Percentiles rank a stretch among this genome's conserved stretches.
Evolutionary conservation across 2,888 invertebrate genomes (phyloP).

Genomic region (Arenicola marina): DNA sequence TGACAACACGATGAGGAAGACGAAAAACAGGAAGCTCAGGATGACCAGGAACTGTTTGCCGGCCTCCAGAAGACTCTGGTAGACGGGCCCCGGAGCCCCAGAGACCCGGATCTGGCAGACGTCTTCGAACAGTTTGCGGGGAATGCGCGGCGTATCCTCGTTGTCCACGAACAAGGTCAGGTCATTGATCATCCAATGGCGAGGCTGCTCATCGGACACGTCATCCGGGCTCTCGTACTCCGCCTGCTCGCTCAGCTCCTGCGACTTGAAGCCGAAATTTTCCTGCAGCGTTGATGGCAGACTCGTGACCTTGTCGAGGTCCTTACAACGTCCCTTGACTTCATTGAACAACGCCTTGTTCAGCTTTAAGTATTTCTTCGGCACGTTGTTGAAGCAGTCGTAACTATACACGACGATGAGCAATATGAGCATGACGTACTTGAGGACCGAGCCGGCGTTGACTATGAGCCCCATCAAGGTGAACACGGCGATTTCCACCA

Average conservation of each 20-base stretch:
- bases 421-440: constrained; percentile 56
- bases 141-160: constrained; percentile 57
- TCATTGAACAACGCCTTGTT: constrained; percentile 54
- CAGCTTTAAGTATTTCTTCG: constrained; percentile 56
- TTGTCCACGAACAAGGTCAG: constrained; percentile 55
- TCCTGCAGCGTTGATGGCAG: constrained; percentile 42
- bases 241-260: constrained; percentile 36
- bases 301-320: constrained; percentile 35
- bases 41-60: constrained; percentile 56
- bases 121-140: constrained; percentile 52
- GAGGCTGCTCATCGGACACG: constrained; percentile 19
- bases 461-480: constrained; percentile 60
- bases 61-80: constrained; percentile 52
- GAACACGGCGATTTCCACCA: constrained; percentile 34
- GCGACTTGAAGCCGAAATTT: constrained; percentile 41
- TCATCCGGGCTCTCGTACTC: constrained; percentile 36
- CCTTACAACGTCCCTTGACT: constrained; percentile 54
- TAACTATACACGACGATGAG: constrained; percentile 59
- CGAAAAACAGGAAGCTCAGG: constrained; percentile 54
- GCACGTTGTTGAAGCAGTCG: constrained; percentile 58
- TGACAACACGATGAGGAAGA: constrained; percentile 59
- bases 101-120: constrained; percentile 54
- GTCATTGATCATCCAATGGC: constrained; percentile 54
- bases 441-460: constrained; percentile 55
- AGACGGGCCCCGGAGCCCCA: constrained; percentile 58